Percentiles rank a stretch among this genome's conserved stretches.
These are phyloP conservation scores for Steromphala cineraria DNA, from an alignment of 2,888 invertebrate species.

Conservation along the genomic window DNA sequence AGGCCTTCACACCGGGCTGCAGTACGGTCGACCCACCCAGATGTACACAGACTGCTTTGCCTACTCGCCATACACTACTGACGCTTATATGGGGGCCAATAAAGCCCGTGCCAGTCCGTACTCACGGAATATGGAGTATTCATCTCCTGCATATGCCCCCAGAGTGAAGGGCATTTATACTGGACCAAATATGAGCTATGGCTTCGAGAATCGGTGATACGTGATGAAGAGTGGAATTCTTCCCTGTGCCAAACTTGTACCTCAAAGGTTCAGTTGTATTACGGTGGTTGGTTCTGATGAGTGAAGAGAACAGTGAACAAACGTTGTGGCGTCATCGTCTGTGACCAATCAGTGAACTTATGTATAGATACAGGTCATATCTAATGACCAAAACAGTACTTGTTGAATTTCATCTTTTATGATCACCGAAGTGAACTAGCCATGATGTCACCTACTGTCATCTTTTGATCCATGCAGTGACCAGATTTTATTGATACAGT, in stretches of 20 bases:
- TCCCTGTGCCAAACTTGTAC: too few relatives aligned
- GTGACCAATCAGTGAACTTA: too few relatives aligned
- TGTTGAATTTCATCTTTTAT: too few relatives aligned
- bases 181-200: slow-evolving; percentile 55
- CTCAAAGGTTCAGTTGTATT: too few relatives aligned
- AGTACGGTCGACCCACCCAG: slow-evolving; percentile 46
- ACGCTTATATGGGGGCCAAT: slow-evolving; percentile 65
- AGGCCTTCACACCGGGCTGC: slow-evolving; percentile 44
- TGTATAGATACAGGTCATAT: too few relatives aligned
- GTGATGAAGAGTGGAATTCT: not conserved
- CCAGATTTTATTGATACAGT: too few relatives aligned
- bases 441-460: too few relatives aligned
- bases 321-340: not conserved
- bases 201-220: slow-evolving; percentile 46
- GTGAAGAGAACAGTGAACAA: not conserved
- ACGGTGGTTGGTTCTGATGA: too few relatives aligned
- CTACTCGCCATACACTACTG: slow-evolving; percentile 63
- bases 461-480: too few relatives aligned
- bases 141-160: slow-evolving; percentile 60
- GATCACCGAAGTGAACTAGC: too few relatives aligned
- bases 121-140: slow-evolving; percentile 66
- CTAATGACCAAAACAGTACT: too few relatives aligned
- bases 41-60: slow-evolving; percentile 56
- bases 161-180: slow-evolving; percentile 67
- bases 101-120: slow-evolving; percentile 67